These are phyloP conservation scores for Calephelis perditalis DNA, from an alignment of 2,888 invertebrate species.

Conservation along the genomic window DNA sequence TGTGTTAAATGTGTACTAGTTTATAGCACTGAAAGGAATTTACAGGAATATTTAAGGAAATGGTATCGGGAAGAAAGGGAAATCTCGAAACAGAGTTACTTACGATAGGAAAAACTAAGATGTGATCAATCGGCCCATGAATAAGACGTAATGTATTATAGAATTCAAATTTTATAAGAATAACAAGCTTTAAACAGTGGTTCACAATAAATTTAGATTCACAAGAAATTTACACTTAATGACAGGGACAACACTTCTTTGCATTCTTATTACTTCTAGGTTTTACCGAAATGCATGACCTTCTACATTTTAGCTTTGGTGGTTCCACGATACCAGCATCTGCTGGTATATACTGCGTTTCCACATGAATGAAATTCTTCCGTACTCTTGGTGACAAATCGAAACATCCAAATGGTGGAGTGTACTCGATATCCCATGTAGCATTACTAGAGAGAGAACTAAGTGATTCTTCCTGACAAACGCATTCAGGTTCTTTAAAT, in stretches of 20 bases:
- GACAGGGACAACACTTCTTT: slow-evolving; percentile 42
- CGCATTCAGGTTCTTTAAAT: slow-evolving; percentile 63
- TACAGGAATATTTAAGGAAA: no score
- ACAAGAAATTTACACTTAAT: slow-evolving; percentile 19
- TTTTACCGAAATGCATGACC: slow-evolving; percentile 42
- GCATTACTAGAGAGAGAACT: slow-evolving; percentile 77
- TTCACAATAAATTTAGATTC: slow-evolving; percentile 4
- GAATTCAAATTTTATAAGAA: no score
- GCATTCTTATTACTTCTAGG: slow-evolving; percentile 34
- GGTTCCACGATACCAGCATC: slow-evolving; percentile 67
- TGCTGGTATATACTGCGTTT: slow-evolving; percentile 79
- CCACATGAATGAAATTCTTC: slow-evolving; percentile 72
- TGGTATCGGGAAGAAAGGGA: no score
- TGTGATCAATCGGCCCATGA: no score
- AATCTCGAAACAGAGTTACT: no score
- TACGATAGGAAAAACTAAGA: no score
- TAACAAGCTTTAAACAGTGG: no score
- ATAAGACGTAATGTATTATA: no score
- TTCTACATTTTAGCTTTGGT: slow-evolving; percentile 44
- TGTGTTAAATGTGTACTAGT: no score
- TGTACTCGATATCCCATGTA: slow-evolving; percentile 84
- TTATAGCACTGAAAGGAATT: no score
- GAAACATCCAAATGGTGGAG: slow-evolving; percentile 83
- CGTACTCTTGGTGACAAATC: slow-evolving; percentile 74
- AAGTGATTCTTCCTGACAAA: slow-evolving; percentile 58